Evolutionary conservation across 1,140 invertebrate genomes (phyloP), one percentile per base, ranked within the genome.

Genomic region (Caenorhabditis tropicalis): DNA sequence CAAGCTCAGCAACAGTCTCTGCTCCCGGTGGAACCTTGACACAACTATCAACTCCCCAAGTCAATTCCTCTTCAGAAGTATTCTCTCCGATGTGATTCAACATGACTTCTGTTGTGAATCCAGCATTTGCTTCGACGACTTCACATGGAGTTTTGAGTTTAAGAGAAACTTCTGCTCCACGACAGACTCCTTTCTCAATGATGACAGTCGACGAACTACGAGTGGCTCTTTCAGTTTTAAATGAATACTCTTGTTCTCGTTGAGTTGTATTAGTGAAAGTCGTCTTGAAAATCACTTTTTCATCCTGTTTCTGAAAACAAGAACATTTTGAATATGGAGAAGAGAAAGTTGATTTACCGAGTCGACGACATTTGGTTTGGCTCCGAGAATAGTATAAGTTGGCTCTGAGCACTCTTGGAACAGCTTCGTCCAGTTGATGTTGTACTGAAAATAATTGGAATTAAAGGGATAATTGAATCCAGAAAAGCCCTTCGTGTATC

Each of bases 41-140:
- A 31, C 85, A 89, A 83, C 91, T 92, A 86, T 92, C 91, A 0
- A 92, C 92, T n/a, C 90, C 88, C 92, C 92, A 92, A 1, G 89
- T 91, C 58, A 92, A 88, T 10, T 89, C 87, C 85, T 92, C 89
- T 82, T 92, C 92, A 16, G 87, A 80, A 1, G 88, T 90, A 56
- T 90, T 87, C 51, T 92, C 92, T 65, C 90, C 85, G 33, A 83
- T 83, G 46, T 87, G 74, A 43, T 70, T 84, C 46, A 89, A 33
- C 31, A 53, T 83, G 6, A 88, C 81, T 53, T 89, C 88, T 21
- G 83, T 58, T 19, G 91, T 90, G 85, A 92, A 92, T 19, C 92
- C 92, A 27, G 91, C 91, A 33, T 91, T 91, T 4, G 91, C 91
- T 70, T 89, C 89, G 19, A 92, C 89, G 10, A 92, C 89, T 87